Evolutionary conservation across 2,113 vertebrate species (phyloP).

Genomic region (Marmota flaviventris): DNA sequence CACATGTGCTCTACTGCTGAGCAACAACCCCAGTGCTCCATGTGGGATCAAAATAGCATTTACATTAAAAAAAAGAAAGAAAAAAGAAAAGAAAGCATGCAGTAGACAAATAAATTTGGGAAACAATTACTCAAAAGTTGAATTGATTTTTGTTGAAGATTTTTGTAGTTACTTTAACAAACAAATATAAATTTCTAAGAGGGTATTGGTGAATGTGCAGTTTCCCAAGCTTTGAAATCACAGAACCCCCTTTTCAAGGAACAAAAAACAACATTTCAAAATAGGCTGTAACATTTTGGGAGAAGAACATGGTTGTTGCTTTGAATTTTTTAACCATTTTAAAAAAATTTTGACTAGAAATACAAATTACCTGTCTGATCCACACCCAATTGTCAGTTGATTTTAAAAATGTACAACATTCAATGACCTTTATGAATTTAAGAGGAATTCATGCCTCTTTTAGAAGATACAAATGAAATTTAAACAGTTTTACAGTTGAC

Average conservation of each 20-base stretch:
- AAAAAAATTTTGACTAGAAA: constrained; percentile 7
- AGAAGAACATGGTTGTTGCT: not conserved
- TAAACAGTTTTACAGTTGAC: constrained; percentile 19
- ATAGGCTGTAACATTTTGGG: not conserved
- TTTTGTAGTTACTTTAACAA: constrained; percentile 45
- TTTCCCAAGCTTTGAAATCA: not conserved
- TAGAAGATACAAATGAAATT: constrained; percentile 25
- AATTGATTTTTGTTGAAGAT: constrained; percentile 9
- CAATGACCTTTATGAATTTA: constrained; percentile 14
- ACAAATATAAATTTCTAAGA: constrained; percentile 20
- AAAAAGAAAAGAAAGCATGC: not conserved
- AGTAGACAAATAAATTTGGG: constrained; percentile 20
- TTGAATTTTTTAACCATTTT: constrained; percentile 9
- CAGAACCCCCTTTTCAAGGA: not conserved
- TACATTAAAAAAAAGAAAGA: not conserved
- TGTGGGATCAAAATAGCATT: not conserved
- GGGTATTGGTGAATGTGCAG: not conserved
- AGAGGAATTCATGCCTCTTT: not conserved
- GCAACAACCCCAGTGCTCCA: too few relatives aligned
- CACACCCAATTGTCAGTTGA: not conserved
- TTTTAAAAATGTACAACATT: not conserved
- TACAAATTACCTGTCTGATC: not conserved
- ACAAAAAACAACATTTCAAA: constrained; percentile 51
- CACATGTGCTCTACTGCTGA: too few relatives aligned
- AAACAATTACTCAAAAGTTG: not conserved